Evolutionary conservation across 2,113 vertebrate species (phyloP).

Genomic region (Sminthopsis crassicaudata): DNA sequence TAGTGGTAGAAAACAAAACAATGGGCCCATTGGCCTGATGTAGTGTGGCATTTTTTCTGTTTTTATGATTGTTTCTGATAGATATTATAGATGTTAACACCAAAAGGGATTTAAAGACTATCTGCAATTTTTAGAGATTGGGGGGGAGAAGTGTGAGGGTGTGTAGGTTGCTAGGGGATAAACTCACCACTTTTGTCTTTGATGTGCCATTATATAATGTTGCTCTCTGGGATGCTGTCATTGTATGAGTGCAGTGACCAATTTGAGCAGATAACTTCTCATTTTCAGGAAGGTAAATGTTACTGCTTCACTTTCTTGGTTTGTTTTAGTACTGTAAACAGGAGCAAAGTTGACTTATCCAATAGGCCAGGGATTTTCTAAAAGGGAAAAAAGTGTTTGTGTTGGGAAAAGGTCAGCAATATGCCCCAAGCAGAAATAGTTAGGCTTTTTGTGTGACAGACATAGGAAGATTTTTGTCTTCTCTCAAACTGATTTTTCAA

Average conservation of each 20-base stretch:
- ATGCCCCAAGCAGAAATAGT: not conserved
- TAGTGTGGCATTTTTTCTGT: not conserved
- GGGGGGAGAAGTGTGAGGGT: not conserved
- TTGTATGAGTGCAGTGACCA: not conserved
- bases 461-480: not conserved
- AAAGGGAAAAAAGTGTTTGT: not conserved
- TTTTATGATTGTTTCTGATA: not conserved
- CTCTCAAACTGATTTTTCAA: slow-evolving; percentile 17
- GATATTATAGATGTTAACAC: not conserved
- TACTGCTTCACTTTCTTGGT: slow-evolving; percentile 2
- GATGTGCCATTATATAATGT: not conserved
- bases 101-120: not conserved
- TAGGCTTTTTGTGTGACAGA: not conserved
- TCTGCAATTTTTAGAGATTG: not conserved
- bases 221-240: not conserved
- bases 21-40: not conserved
- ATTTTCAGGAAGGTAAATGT: slow-evolving; percentile 1
- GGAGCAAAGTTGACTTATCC: slow-evolving; percentile 17
- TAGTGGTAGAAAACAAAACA: not conserved
- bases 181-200: not conserved
- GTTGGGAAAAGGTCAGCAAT: not conserved
- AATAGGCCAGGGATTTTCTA: not conserved
- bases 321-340: not conserved
- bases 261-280: slow-evolving; percentile 16
- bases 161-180: not conserved